phyloP scores from a whole-genome alignment of 2,113 vertebrate genomes.

The Aix galericulata region DNA sequence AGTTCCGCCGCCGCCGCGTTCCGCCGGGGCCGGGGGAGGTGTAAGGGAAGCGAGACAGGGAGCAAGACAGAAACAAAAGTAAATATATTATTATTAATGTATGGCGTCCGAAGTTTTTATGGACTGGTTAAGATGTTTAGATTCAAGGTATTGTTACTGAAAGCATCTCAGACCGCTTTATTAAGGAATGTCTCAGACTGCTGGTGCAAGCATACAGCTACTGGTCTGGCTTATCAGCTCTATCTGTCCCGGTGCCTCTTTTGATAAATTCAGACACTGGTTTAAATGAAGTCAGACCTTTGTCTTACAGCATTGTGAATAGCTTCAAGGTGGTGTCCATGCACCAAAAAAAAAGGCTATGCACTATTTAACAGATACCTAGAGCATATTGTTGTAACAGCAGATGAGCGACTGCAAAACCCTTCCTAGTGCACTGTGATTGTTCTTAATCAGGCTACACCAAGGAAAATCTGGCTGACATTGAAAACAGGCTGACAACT shows the following conservation, averaged over 20 bases:
- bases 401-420: not conserved
- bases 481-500: not conserved
- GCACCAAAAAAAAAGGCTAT: not conserved
- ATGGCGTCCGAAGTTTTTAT: not conserved
- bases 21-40: not conserved
- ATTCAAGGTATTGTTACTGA: not conserved
- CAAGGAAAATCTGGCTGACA: not conserved
- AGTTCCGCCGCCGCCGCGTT: not conserved
- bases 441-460: not conserved
- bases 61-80: not conserved
- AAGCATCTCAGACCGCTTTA: not conserved
- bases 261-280: not conserved
- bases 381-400: not conserved
- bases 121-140: not conserved
- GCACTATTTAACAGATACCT: not conserved
- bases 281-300: not conserved
- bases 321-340: not conserved
- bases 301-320: not conserved
- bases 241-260: not conserved
- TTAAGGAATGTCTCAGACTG: not conserved
- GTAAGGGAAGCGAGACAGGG: not conserved
- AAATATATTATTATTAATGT: not conserved
- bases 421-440: accelerated
- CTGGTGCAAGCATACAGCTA: too few relatives aligned
- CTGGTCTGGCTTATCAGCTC: not conserved